Base-by-base conservation (phyloP, 1,140 invertebrate species). In the Trissolcus basalis region DNA sequence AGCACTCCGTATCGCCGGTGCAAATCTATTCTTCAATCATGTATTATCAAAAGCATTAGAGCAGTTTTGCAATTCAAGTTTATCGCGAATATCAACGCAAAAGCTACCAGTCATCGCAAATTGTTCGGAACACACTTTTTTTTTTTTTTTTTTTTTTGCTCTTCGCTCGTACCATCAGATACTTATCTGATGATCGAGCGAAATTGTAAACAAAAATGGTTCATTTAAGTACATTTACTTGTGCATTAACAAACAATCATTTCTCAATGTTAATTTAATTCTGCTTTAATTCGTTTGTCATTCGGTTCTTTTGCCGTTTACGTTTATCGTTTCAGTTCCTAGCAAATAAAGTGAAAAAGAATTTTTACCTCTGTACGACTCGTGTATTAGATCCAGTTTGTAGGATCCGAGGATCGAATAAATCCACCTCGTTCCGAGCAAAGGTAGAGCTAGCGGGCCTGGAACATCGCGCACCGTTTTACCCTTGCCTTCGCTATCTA, bases 351-450 rank as follows among this genome's bases (percentile, higher is more conserved):
- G 55, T 67, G 61, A 72, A 63, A 44, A 59, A 78, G 56, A 53
- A 50, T 61, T 58, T 69, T 90, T 91, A 93, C 93, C 93, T 91
- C 91, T 90, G 84, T 96, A 95, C 58, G 93, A 93, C 74, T 95
- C 92, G 83, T 96, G 95, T 19, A 96, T 87, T 80, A 94, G 93
- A 54, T 91, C 91, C 84, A 95, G 89, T 72, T 90, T 90, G 80
- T 95, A 96, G 41, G 89, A 86, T 8, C 93, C 92, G 81, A 93
- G 90, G 33, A 73, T 79, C 1, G 88, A 90, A 82, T 94, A 96
- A 12, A 93, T 91, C 95, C 95, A 96, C 47, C 91, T 90, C 4
- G 94, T 95, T 1, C 95, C 95, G n/a, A 96, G 77, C 14, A 95
- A 84, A 0, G 95, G 94, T 13, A 96, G 80, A 0, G 92, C 81